Percentiles rank a stretch among this genome's conserved stretches.
Conservation (phyloP, 2,113 vertebrate species). For the Gnathonemus echidnorhynchus region DNA sequence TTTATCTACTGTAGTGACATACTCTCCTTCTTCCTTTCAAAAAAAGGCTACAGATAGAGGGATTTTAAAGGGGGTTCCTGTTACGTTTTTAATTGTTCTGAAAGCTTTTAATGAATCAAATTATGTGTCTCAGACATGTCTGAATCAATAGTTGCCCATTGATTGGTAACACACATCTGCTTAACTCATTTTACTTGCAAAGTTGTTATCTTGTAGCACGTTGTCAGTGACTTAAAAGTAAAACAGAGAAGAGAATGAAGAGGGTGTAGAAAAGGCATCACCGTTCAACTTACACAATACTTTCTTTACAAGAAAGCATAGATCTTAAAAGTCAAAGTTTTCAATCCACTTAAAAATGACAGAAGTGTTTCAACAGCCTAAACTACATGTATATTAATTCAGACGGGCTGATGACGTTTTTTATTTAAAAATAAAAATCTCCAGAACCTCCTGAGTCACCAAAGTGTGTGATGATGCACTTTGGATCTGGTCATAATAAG, state of each 20-base stretch:
- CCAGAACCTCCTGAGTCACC: not conserved
- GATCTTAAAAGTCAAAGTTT: not conserved
- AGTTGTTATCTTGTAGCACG: conserved; percentile 19
- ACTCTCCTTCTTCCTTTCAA: not conserved
- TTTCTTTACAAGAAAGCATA: not conserved
- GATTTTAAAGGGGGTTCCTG: conserved; percentile 1
- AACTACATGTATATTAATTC: not conserved
- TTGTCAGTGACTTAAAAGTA: not conserved
- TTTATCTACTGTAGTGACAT: not conserved
- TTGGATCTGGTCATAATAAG: not conserved
- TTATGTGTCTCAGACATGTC: conserved; percentile 20
- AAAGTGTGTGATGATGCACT: not conserved
- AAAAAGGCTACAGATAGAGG: not conserved
- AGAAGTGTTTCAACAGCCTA: not conserved
- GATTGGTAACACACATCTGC: conserved; percentile 23
- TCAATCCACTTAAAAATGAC: not conserved
- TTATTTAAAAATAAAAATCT: not conserved
- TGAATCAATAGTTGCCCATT: conserved; percentile 25
- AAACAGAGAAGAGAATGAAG: not conserved
- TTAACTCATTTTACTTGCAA: conserved; percentile 23
- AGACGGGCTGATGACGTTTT: not conserved
- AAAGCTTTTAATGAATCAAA: conserved; percentile 30
- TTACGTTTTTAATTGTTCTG: conserved; percentile 23
- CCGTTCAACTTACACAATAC: not conserved
- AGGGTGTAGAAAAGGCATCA: not conserved